Evolutionary conservation across 2,113 vertebrate genomes (phyloP).

Genomic region (Panthera leo): DNA sequence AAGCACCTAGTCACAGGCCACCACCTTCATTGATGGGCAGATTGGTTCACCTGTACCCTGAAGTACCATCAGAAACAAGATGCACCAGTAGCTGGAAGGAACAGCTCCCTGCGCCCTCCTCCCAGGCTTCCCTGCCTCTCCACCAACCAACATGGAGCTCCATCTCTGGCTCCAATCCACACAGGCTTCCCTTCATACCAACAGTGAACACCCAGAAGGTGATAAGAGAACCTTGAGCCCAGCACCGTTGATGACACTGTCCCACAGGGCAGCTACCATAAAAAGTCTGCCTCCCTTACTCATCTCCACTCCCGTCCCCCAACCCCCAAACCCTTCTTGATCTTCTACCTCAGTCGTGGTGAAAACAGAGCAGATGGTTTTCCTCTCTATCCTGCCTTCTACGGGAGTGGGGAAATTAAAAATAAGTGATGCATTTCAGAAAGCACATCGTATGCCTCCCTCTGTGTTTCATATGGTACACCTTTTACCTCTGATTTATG

Average conservation of each 20-base stretch:
- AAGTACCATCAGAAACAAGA: slow-evolving; percentile 73
- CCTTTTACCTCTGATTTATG: slow-evolving; percentile 29
- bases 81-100: slow-evolving; percentile 67
- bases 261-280: not conserved
- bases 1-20: slow-evolving; percentile 85
- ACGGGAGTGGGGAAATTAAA: slow-evolving; percentile 36
- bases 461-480: slow-evolving; percentile 22
- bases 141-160: not conserved
- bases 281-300: not conserved
- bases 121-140: not conserved
- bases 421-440: slow-evolving; percentile 67
- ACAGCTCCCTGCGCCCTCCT: not conserved
- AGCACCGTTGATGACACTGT: not conserved
- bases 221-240: not conserved
- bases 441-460: slow-evolving; percentile 48
- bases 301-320: not conserved
- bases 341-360: slow-evolving; percentile 40
- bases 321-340: slow-evolving; percentile 38
- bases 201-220: not conserved
- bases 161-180: not conserved
- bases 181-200: not conserved
- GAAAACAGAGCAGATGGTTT: slow-evolving; percentile 21
- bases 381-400: slow-evolving; percentile 29
- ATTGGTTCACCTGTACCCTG: slow-evolving; percentile 76
- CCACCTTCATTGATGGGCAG: slow-evolving; percentile 84